Conservation (phyloP, 2,797 vertebrate species). For the Tarsius wallacei region DNA sequence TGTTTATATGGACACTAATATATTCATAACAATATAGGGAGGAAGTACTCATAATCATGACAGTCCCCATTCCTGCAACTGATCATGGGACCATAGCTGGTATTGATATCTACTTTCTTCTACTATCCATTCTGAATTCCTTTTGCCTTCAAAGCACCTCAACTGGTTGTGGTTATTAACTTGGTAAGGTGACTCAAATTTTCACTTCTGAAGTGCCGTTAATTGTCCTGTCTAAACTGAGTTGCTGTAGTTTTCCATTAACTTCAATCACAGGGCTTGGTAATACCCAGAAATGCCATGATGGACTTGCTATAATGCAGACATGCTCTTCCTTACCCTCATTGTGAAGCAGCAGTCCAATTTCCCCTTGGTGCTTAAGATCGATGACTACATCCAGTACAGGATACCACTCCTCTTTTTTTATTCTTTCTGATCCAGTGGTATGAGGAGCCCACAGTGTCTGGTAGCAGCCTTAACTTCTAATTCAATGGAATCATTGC, state of each 20-base stretch:
- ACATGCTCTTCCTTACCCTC: not conserved
- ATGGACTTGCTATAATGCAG: not conserved
- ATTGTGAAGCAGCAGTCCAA: not conserved
- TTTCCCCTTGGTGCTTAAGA: not conserved
- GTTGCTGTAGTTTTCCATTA: not conserved
- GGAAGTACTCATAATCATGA: not conserved
- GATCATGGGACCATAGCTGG: not conserved
- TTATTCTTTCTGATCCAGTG: not conserved
- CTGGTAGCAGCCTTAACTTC: not conserved
- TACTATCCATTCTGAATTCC: not conserved
- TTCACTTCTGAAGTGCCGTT: not conserved
- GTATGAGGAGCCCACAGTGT: not conserved
- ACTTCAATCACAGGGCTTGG: not conserved
- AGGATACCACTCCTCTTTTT: not conserved
- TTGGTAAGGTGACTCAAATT: not conserved
- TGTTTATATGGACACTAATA: not conserved
- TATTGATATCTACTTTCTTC: not conserved
- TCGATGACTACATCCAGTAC: not conserved
- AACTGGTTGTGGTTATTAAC: not conserved
- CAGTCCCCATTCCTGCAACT: not conserved
- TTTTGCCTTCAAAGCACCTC: not conserved
- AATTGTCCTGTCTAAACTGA: not conserved
- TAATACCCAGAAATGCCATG: not conserved
- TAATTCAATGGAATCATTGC: not conserved
- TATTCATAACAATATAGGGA: not conserved